Conservation (phyloP, 2,113 vertebrate species). For the Tupaia chinensis region DNA sequence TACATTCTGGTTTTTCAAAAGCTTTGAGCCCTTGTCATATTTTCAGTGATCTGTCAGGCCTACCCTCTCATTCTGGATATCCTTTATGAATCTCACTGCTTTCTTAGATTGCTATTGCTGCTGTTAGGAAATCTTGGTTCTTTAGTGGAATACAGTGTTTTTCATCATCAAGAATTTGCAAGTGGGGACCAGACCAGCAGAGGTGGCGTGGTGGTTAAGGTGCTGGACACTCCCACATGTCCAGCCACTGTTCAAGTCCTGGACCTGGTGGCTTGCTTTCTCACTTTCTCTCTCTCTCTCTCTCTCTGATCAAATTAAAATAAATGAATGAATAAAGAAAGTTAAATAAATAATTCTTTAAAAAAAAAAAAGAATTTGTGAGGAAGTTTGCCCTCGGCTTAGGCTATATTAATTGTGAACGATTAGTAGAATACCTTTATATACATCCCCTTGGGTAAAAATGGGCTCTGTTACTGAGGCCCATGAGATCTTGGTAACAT, state of each 20-base stretch:
- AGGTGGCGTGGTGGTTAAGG: too few relatives aligned
- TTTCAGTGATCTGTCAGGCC: background rate
- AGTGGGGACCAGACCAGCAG: too few relatives aligned
- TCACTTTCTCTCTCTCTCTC: too few relatives aligned
- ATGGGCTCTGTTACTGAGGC: background rate
- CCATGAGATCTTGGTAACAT: background rate
- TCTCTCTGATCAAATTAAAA: too few relatives aligned
- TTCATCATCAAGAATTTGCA: slow-evolving; percentile 40
- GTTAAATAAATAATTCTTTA: too few relatives aligned
- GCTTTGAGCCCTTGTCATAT: background rate
- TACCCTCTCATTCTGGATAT: background rate
- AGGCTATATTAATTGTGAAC: background rate
- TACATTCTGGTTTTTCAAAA: slow-evolving; percentile 41
- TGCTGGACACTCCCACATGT: too few relatives aligned
- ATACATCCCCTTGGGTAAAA: background rate
- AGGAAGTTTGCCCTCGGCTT: background rate
- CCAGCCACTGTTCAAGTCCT: too few relatives aligned
- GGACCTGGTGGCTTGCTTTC: too few relatives aligned
- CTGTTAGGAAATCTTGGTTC: slow-evolving; percentile 9
- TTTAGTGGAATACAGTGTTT: background rate
- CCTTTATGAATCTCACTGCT: background rate
- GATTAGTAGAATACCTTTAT: background rate
- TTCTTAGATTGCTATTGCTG: slow-evolving; percentile 15
- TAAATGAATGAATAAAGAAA: too few relatives aligned
- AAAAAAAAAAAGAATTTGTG: too few relatives aligned